Evolutionary conservation across 2,113 vertebrate species (phyloP).

Genomic region (Todiramphus saurophagus): DNA sequence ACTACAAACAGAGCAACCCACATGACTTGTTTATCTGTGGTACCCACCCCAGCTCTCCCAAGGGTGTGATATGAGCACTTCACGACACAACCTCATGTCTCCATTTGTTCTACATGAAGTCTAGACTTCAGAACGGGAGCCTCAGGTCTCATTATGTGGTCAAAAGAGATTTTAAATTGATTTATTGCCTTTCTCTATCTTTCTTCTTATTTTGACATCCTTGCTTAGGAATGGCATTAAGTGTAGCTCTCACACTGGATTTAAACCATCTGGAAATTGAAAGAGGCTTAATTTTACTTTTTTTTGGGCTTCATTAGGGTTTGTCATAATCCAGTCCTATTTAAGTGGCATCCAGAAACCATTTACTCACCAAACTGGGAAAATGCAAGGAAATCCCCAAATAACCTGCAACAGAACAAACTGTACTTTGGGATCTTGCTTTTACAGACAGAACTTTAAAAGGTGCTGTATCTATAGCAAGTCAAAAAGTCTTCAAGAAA

Average conservation of each 20-base stretch:
- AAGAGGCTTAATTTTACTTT: background rate
- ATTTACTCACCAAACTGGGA: background rate
- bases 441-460: background rate
- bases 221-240: background rate
- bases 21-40: background rate
- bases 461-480: background rate
- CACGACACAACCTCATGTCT: background rate
- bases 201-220: background rate
- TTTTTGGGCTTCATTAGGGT: background rate
- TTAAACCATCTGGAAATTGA: background rate
- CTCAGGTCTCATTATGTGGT: rapidly evolving
- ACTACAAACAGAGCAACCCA: background rate
- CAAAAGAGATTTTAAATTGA: background rate
- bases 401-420: background rate
- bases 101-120: background rate
- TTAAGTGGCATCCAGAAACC: background rate
- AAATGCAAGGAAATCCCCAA: background rate
- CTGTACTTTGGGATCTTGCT: background rate
- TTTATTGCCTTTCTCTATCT: background rate
- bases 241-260: background rate
- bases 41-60: background rate
- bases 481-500: background rate
- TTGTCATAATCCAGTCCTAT: background rate
- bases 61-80: background rate
- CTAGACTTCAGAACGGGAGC: background rate